Evolutionary conservation across 2,888 invertebrate species (phyloP).

Genomic region (Brachypterus glaber): DNA sequence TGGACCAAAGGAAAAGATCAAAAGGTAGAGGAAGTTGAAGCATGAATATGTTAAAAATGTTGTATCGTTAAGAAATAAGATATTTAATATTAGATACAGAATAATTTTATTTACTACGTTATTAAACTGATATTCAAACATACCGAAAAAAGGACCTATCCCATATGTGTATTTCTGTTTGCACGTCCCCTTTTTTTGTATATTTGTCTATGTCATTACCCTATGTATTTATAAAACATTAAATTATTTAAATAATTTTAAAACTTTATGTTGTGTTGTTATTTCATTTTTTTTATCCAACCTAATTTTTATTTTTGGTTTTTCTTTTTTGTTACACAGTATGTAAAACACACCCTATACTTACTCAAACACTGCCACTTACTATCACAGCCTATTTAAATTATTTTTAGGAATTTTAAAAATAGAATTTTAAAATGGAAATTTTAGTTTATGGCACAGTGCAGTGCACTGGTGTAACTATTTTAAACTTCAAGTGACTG

Average conservation of each 20-base stretch:
- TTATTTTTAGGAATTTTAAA: no score
- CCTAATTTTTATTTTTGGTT: conserved; percentile 12
- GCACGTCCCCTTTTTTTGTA: conserved; percentile 16
- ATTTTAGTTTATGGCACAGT: no score
- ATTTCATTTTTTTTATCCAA: conserved; percentile 11
- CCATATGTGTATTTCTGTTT: neutral
- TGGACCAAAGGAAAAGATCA: conserved; percentile 86
- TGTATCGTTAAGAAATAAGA: conserved; percentile 18
- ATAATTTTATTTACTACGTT: no score
- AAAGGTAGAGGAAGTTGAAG: conserved; percentile 79
- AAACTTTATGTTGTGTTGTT: conserved; percentile 13
- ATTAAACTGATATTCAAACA: no score
- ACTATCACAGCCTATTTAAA: no score
- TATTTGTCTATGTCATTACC: conserved; percentile 22
- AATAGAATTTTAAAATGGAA: no score
- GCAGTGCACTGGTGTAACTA: no score
- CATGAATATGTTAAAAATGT: conserved; percentile 47
- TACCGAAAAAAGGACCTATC: no score
- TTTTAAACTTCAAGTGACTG: no score
- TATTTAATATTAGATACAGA: no score
- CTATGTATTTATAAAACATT: conserved; percentile 17
- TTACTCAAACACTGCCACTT: no score
- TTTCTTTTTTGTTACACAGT: conserved; percentile 11
- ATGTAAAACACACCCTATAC: conserved; percentile 16
- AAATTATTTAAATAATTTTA: conserved; percentile 20